Evolutionary conservation across 2,797 vertebrate species (phyloP).

Genomic region (Serranus cabrilla): DNA sequence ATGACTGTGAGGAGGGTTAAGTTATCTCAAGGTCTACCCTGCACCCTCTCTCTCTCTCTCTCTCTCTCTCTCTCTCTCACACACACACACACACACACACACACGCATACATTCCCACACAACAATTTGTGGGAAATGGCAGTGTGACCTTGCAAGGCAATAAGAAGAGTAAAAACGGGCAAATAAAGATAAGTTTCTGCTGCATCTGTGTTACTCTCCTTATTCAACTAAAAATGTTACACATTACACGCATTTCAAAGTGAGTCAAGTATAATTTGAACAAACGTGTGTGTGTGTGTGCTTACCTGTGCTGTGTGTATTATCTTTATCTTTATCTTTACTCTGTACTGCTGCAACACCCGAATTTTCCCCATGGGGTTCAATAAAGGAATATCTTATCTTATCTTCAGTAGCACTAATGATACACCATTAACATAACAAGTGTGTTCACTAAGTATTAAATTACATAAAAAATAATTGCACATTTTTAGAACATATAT

Average conservation of each 20-base stretch:
- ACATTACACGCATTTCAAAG: background rate
- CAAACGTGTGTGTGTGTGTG: background rate
- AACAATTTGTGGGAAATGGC: slow-evolving; percentile 22
- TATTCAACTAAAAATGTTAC: background rate
- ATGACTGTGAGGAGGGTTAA: slow-evolving; percentile 28
- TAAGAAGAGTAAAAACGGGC: background rate
- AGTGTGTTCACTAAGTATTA: too few species aligned
- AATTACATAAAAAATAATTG: too few species aligned
- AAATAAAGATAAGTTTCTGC: slow-evolving; percentile 32
- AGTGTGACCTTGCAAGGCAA: slow-evolving; percentile 44
- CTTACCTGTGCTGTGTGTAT: too few species aligned
- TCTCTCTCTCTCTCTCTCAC: background rate
- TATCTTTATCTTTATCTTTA: too few species aligned
- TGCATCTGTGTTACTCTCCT: background rate
- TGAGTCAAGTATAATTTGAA: background rate
- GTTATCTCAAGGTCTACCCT: slow-evolving; percentile 66
- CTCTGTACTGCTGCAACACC: too few species aligned
- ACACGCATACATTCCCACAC: slow-evolving; percentile 12
- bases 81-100: slow-evolving; percentile 12
- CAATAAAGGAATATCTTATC: too few species aligned
- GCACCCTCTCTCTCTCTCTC: background rate
- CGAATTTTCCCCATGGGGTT: too few species aligned
- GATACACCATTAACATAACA: too few species aligned
- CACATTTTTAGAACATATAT: too few species aligned
- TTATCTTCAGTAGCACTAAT: too few species aligned